Base-by-base conservation (phyloP, 1,140 invertebrate genomes). In the Mizuhopecten yessoensis region DNA sequence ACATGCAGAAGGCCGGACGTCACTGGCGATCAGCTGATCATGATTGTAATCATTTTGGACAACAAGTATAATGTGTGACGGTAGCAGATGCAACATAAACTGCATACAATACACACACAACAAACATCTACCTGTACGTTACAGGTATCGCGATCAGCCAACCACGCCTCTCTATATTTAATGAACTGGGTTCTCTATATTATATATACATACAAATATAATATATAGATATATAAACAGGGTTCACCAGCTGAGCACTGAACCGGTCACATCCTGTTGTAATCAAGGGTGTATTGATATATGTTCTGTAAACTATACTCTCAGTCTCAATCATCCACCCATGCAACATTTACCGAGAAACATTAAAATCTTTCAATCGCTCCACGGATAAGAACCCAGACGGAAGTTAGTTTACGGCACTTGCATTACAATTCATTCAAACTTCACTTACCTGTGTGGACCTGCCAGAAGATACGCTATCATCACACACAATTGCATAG, bases 361-460 rank as follows among this genome's bases (percentile, higher is more conserved):
- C 11, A 49, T 17, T 20, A 49, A 49, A 49, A 49, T 49, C 11
- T 13, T 2, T 20, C 2, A 49, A 49, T 23, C 20, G 15, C 5
- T 49, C 11, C 45, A 49, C 11, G 20, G 45, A 17, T 49, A 2
- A 20, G 45, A 20, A 49, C 3, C 15, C 45, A 39, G 11, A 23
- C n/a, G n/a, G n/a, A n/a, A n/a, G 45, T 49, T 49, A 49, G n/a
- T n/a, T n/a, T n/a, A n/a, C n/a, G n/a, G n/a, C n/a, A 49, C 45
- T 49, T 23, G 36, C 45, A 49, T 20, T 49, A 39, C 13, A n/a
- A n/a, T n/a, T n/a, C n/a, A n/a, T n/a, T n/a, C 5, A 13, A 45
- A n/a, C n/a, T 75, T 75, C n/a, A n/a, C 23, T 75, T n/a, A 75
- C 57, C 57, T 75, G 57, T 75, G 57, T 75, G 57, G 29, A 75